These are phyloP conservation scores for Lycocorax pyrrhopterus DNA, from an alignment of 2,113 vertebrate genomes.

Conservation along the genomic window DNA sequence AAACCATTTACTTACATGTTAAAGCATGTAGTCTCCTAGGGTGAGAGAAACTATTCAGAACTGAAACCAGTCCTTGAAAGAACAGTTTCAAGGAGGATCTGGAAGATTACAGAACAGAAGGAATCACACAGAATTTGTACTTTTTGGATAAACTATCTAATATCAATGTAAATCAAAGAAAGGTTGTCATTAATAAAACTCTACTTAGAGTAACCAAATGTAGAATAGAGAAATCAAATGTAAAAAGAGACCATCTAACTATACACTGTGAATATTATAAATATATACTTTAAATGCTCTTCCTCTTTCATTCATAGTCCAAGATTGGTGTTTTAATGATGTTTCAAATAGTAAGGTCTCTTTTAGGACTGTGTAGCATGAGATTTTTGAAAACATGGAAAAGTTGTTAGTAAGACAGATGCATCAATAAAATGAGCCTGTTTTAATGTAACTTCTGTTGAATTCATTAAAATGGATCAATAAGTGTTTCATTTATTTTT, in stretches of 20 bases:
- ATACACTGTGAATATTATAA: not conserved
- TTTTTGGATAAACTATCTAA: not conserved
- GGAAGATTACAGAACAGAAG: not conserved
- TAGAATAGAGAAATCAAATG: not conserved
- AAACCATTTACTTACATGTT: not conserved
- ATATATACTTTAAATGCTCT: not conserved
- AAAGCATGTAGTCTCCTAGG: not conserved
- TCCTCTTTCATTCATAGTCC: not conserved
- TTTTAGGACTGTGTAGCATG: not conserved
- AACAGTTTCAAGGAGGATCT: not conserved
- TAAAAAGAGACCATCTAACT: not conserved
- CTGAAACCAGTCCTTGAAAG: not conserved
- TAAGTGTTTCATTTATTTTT: constrained; percentile 12
- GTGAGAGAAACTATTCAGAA: not conserved
- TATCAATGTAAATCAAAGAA: not conserved
- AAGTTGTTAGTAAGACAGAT: not conserved
- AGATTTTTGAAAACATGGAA: not conserved
- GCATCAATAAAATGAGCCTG: not conserved
- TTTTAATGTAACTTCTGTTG: not conserved
- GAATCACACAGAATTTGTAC: not conserved
- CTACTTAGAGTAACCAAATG: not conserved
- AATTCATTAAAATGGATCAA: not conserved
- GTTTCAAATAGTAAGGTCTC: not conserved
- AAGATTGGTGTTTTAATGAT: not conserved
- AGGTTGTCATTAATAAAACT: not conserved